A percentile compares a stretch with the other conserved stretches of the same genome.
Evolutionary conservation across 92 coral and sea anemone species (phyloP).

Genomic region (Paragorgia papillata): DNA sequence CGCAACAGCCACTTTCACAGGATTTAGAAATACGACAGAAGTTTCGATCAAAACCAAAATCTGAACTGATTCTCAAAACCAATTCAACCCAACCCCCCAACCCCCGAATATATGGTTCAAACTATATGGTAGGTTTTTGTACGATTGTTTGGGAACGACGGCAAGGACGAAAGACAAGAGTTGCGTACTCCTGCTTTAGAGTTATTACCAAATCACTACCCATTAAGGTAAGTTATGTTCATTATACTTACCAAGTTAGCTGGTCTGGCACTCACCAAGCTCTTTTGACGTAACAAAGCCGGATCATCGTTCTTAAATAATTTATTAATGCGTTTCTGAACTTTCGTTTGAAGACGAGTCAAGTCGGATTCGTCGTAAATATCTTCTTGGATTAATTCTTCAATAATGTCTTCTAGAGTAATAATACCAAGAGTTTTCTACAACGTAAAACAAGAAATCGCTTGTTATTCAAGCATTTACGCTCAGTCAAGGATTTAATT

Average conservation of each 20-base stretch:
- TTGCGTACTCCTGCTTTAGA: no score
- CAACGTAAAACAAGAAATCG: not conserved
- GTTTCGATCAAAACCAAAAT: no score
- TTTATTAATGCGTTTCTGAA: slow-evolving; percentile 28
- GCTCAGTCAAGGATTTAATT: not conserved
- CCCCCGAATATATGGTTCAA: no score
- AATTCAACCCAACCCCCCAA: no score
- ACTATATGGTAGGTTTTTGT: no score
- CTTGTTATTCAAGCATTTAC: not conserved
- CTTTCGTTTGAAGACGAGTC: slow-evolving; percentile 29
- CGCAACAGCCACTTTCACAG: no score
- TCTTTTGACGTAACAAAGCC: slow-evolving; percentile 1
- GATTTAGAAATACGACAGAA: no score
- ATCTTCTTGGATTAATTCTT: slow-evolving; percentile 91
- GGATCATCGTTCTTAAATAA: not conserved
- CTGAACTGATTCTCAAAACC: no score
- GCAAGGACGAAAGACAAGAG: no score
- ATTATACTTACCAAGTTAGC: not conserved
- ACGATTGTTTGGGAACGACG: no score
- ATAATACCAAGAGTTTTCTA: slow-evolving; percentile 84
- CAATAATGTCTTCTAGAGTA: slow-evolving; percentile 94
- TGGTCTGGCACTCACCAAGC: slow-evolving; percentile 6
- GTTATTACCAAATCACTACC: no score
- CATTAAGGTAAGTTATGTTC: no score
- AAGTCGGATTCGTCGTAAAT: slow-evolving; percentile 94